These are phyloP conservation scores for Papilio protenor DNA, from an alignment of 2,888 invertebrate genomes.

Conservation along the genomic window DNA sequence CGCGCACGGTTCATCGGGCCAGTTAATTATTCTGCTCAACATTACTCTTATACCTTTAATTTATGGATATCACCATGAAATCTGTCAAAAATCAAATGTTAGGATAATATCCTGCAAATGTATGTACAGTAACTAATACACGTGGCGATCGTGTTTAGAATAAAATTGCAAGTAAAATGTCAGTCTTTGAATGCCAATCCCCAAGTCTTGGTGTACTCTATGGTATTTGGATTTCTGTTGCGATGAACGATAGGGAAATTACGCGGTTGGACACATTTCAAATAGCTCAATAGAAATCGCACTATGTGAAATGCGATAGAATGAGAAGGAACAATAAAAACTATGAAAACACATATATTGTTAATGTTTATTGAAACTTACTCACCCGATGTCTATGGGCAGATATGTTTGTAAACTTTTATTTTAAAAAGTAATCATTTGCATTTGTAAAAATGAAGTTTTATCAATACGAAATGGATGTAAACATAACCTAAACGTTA, in stretches of 20 bases:
- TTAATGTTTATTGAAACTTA: background rate
- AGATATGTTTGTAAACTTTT: background rate
- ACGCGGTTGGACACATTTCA: background rate
- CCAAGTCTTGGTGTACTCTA: background rate
- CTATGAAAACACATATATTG: background rate
- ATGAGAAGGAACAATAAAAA: background rate
- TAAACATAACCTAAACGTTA: constrained; percentile 31
- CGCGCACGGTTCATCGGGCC: constrained; percentile 51
- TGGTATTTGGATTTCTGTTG: background rate
- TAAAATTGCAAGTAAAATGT: background rate
- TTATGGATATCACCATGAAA: background rate
- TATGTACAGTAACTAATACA: background rate
- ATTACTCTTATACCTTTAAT: background rate
- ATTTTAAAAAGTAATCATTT: background rate
- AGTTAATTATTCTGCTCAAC: constrained; percentile 47
- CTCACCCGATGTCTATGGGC: background rate
- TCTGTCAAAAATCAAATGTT: background rate
- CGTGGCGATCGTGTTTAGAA: background rate
- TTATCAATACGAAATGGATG: background rate
- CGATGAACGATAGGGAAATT: background rate
- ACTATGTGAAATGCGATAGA: background rate
- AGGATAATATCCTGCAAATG: too few relatives aligned
- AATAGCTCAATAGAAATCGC: background rate
- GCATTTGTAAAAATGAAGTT: background rate
- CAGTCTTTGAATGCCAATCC: background rate